Conservation (phyloP, 2,797 vertebrate genomes). For the Diceros bicornis region DNA sequence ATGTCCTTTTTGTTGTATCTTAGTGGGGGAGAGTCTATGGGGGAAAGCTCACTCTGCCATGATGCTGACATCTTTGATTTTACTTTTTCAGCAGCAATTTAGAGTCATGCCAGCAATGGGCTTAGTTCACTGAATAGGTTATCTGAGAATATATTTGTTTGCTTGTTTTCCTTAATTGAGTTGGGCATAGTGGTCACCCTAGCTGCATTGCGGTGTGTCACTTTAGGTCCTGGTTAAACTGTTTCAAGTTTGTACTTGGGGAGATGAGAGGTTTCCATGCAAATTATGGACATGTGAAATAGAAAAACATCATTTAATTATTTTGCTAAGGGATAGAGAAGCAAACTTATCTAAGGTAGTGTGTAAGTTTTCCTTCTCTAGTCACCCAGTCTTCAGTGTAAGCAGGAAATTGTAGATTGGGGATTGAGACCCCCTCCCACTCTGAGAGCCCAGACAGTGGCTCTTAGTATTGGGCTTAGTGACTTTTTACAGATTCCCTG, state of each 20-base stretch:
- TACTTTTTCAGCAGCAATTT: background rate
- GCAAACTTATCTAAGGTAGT: background rate
- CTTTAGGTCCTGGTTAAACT: background rate
- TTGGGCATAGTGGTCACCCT: background rate
- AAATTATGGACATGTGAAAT: background rate
- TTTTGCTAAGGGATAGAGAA: background rate
- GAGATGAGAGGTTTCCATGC: background rate
- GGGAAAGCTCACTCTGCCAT: too few relatives aligned
- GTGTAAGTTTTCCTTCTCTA: background rate
- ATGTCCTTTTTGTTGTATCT: too few relatives aligned
- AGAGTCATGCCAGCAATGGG: background rate
- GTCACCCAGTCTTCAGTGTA: background rate
- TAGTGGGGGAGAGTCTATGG: too few relatives aligned
- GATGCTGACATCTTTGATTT: too few relatives aligned
- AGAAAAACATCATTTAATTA: background rate
- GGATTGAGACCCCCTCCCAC: background rate
- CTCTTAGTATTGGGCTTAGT: background rate
- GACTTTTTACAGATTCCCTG: background rate
- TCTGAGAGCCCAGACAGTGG: background rate
- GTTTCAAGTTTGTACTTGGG: background rate
- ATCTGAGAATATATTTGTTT: background rate
- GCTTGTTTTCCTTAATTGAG: background rate
- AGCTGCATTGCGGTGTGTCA: background rate
- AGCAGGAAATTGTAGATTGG: background rate
- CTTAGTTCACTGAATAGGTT: background rate